These are phyloP conservation scores for Australoheros facetus DNA, from an alignment of 2,797 vertebrate genomes.

Conservation along the genomic window DNA sequence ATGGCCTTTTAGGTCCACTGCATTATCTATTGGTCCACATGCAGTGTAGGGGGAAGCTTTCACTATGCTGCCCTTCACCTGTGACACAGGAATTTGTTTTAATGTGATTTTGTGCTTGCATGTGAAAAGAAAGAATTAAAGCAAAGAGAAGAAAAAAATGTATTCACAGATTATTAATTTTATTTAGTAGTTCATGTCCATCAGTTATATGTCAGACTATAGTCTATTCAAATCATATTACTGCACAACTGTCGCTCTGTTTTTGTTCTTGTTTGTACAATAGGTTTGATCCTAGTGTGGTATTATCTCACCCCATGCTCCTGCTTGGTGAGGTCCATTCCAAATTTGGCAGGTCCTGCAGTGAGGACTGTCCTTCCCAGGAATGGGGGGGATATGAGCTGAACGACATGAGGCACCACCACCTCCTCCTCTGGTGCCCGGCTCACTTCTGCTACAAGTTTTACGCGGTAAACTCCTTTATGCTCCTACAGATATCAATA, in stretches of 20 bases:
- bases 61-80: constrained; percentile 83
- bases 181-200: background rate
- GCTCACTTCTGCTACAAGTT: constrained; percentile 83
- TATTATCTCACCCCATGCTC: constrained; percentile 80
- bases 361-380: constrained; percentile 82
- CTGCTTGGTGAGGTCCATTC: constrained; percentile 84
- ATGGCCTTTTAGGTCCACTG: constrained; percentile 67
- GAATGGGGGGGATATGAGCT: constrained; percentile 85
- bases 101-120: background rate
- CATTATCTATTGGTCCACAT: constrained; percentile 77
- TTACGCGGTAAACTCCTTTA: constrained; percentile 79
- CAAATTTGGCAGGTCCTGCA: constrained; percentile 86
- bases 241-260: background rate
- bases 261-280: background rate
- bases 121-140: background rate
- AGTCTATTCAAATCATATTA: background rate
- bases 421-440: constrained; percentile 73
- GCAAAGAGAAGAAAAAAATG: background rate
- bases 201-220: background rate
- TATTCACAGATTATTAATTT: background rate
- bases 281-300: background rate
- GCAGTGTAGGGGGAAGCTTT: constrained; percentile 82
- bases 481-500: constrained; percentile 48
- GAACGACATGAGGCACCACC: constrained; percentile 80
- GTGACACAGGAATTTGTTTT: constrained; percentile 3